Conservation (phyloP, 2,888 invertebrate species). For the Sericinus montela region DNA sequence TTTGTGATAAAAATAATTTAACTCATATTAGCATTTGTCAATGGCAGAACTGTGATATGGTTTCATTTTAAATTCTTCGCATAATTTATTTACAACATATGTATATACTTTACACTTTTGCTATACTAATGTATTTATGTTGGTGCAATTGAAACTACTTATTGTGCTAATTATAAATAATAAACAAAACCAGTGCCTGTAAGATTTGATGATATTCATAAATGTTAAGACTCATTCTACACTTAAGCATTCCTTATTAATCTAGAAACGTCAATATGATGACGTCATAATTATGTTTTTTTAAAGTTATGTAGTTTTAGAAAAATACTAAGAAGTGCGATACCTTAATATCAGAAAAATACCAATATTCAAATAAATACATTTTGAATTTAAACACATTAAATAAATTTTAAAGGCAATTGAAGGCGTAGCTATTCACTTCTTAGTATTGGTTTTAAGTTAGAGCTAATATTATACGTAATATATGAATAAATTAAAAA, state of each 20-base stretch:
- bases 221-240: conserved; percentile 33
- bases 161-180: conserved; percentile 31
- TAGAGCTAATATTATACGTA: conserved; percentile 2
- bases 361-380: too few species aligned
- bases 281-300: conserved; percentile 3
- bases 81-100: conserved; percentile 19
- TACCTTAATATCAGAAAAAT: too few species aligned
- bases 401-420: too few species aligned
- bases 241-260: conserved; percentile 44
- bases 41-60: conserved; percentile 65
- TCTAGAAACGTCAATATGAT: conserved; percentile 30
- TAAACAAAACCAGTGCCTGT: conserved; percentile 67
- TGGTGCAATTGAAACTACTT: conserved; percentile 26
- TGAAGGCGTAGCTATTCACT: conserved; percentile 7
- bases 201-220: conserved; percentile 72
- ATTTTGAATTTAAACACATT: too few species aligned
- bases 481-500: conserved; percentile 3
- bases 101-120: conserved; percentile 16
- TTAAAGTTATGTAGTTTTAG: background rate
- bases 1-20: conserved; percentile 29
- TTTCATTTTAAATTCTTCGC: conserved; percentile 33
- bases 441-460: conserved; percentile 7
- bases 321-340: conserved; percentile 9
- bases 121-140: conserved; percentile 10
- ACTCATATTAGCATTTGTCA: conserved; percentile 23